Base-by-base conservation (phyloP, 2,797 vertebrate genomes). In the Dipus sagitta region DNA sequence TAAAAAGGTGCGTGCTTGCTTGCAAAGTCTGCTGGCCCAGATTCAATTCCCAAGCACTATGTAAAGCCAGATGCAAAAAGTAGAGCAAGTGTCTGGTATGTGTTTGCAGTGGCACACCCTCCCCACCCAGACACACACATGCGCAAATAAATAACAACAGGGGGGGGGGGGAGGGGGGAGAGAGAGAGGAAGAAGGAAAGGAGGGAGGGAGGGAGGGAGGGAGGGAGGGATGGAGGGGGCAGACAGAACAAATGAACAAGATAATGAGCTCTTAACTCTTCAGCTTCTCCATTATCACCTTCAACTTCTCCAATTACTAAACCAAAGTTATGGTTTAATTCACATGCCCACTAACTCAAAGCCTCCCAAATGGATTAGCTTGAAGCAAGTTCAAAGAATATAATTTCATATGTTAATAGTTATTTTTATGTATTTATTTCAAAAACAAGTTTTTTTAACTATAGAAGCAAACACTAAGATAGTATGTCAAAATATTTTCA, bases 331-430 rank as follows among this genome's bases (percentile, higher is more conserved):
- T 71, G 38, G n/a, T 71, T 90, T 76, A 13, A 71, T 64, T 70
- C 76, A 58, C 24, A 89, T 12, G 23, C 15, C 20, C 32, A 52
- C 32, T 5, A 65, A 71, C 32, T 82, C 24, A 86, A 4, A 23
- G 4, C 18, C 21, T 77, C n/a, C 58, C 9, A 90, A 90, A 34
- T 72, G 72, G 24, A 78, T 90, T 90, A 77, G 64, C 90, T 15
- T 60, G 71, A 95, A 77, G 32, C 30, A 71, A 71, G 64, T 71
- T 71, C 54, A 72, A 95, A 82, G 86, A 13, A 47, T 76, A 80
- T 17, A 6, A 68, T 62, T 92, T 88, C 47, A 76, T 58, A 32
- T 71, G 6, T 2, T 93, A 42, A 67, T n/a, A 82, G 17, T 18
- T 26, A n/a, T 47, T 47, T 47, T 47, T 9, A 47, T 47, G 32